Conservation (phyloP, 2,888 invertebrate species). For the Watsonalla cultraria region DNA sequence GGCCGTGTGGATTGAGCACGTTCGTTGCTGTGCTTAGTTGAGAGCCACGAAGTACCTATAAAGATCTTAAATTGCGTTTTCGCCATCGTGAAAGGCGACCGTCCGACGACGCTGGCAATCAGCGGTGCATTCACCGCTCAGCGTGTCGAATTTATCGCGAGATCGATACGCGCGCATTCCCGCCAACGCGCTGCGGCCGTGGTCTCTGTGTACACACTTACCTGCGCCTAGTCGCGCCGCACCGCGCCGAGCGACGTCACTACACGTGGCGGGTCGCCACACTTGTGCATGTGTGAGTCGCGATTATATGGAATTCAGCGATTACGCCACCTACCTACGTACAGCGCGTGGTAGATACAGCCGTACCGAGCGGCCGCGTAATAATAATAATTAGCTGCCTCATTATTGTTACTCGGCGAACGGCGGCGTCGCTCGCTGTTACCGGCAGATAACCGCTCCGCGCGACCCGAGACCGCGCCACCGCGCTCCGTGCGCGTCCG, state of each 20-base stretch:
- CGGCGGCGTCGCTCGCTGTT: conserved; percentile 43
- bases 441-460: conserved; percentile 52
- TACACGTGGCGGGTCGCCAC: conserved; percentile 56
- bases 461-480: conserved; percentile 36
- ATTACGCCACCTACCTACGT: conserved; percentile 64
- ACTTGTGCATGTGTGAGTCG: conserved; percentile 27
- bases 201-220: conserved; percentile 30
- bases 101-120: conserved; percentile 33
- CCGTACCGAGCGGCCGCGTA: conserved; percentile 38
- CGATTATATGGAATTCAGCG: conserved; percentile 62
- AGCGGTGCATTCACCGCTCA: conserved; percentile 67
- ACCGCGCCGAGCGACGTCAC: conserved; percentile 37
- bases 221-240: conserved; percentile 42
- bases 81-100: conserved; percentile 62
- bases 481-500: conserved; percentile 35
- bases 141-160: conserved; percentile 69
- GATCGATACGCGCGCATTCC: conserved; percentile 59
- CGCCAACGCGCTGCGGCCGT: conserved; percentile 30
- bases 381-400: conserved; percentile 67
- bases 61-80: conserved; percentile 58
- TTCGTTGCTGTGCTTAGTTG: conserved; percentile 17
- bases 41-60: conserved; percentile 30
- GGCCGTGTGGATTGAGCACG: conserved; percentile 19
- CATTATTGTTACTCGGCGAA: conserved; percentile 56
- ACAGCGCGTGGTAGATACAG: conserved; percentile 30